A percentile compares a stretch with the other conserved stretches of the same genome.
Conservation (phyloP, 2,888 invertebrate species). For the Kryphioiulus occultus region DNA sequence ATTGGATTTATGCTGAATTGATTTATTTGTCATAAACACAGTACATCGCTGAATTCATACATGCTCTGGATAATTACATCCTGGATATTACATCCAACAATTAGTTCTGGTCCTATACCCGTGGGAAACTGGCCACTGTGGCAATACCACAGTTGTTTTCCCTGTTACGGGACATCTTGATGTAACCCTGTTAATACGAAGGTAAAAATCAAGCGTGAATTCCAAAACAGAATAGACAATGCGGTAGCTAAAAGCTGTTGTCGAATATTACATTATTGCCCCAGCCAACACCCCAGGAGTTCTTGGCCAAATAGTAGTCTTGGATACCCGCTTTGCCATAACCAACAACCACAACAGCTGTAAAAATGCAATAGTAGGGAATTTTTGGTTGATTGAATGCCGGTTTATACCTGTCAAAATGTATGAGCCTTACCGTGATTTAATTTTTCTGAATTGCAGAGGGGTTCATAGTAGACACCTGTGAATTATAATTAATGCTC, state of each 20-base stretch:
- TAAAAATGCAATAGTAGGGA: not conserved
- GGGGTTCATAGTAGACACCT: slow-evolving; percentile 8
- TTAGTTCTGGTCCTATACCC: no score
- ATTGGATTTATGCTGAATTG: no score
- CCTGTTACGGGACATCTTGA: slow-evolving; percentile 75
- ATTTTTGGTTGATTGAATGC: no score
- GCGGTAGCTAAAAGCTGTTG: slow-evolving; percentile 62
- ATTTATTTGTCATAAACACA: no score
- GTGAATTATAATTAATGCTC: no score
- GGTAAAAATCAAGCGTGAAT: no score
- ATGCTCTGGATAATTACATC: no score
- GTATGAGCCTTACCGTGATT: not conserved
- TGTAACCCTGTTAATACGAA: slow-evolving; percentile 80
- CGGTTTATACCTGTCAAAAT: no score
- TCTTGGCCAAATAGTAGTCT: slow-evolving; percentile 85
- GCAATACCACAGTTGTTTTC: slow-evolving; percentile 85
- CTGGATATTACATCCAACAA: no score
- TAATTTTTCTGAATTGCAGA: not conserved
- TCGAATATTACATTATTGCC: no score
- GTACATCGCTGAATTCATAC: no score
- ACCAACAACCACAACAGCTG: slow-evolving; percentile 68
- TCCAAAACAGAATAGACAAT: not conserved
- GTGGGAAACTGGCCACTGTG: slow-evolving; percentile 84
- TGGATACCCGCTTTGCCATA: slow-evolving; percentile 72
- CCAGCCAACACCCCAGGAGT: slow-evolving; percentile 92